phyloP scores from a whole-genome alignment of 2,113 vertebrate species.

The Otolemur garnettii region DNA sequence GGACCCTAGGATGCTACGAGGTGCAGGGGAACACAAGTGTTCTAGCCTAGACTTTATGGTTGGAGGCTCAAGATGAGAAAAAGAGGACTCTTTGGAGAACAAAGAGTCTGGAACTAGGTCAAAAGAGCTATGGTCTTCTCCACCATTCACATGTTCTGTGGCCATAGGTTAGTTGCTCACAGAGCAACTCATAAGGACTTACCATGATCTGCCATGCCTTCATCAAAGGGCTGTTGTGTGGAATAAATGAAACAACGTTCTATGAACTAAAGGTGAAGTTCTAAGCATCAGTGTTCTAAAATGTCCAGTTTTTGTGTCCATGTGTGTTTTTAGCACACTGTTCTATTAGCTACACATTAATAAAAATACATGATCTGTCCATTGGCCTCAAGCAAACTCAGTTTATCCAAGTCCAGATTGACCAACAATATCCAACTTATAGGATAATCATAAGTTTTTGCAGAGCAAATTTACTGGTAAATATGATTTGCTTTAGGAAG shows the following conservation, averaged over 20 bases:
- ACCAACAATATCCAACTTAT: not conserved
- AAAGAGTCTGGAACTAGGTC: not conserved
- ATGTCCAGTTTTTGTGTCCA: not conserved
- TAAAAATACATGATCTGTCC: not conserved
- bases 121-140: not conserved
- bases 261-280: not conserved
- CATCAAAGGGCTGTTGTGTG: not conserved
- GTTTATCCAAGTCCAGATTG: not conserved
- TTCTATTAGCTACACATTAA: not conserved
- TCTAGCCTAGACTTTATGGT: not conserved
- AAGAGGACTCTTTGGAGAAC: not conserved
- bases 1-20: too few relatives aligned
- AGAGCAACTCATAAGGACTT: not conserved
- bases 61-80: not conserved
- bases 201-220: not conserved
- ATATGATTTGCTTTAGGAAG: conserved; percentile 5
- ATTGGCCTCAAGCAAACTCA: not conserved
- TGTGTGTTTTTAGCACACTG: not conserved
- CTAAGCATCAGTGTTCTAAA: not conserved
- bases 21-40: not conserved
- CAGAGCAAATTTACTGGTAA: not conserved
- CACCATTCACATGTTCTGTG: not conserved
- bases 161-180: not conserved
- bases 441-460: not conserved
- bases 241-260: not conserved